Conservation (phyloP, 2,888 invertebrate species). For the Eupsilia transversa region DNA sequence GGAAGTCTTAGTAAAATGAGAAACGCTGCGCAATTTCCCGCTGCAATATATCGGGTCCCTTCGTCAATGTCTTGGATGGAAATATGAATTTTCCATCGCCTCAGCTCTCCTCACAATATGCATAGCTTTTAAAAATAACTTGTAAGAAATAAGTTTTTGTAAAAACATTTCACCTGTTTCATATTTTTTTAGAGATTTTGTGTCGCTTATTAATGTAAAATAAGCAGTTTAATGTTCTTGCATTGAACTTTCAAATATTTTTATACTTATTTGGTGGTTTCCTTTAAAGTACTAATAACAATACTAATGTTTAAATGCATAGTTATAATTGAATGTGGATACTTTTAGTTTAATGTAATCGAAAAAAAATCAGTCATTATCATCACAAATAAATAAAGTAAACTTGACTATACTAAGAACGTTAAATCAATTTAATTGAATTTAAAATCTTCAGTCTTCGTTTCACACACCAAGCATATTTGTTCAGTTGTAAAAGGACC, state of each 20-base stretch:
- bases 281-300: neutral
- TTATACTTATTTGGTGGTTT: no score
- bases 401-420: neutral
- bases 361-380: neutral
- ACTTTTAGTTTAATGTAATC: neutral
- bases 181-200: neutral
- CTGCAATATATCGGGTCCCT: conserved; percentile 53
- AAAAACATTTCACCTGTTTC: neutral
- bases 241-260: neutral
- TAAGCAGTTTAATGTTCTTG: neutral
- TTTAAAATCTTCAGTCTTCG: conserved; percentile 45
- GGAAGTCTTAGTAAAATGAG: conserved; percentile 24
- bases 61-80: conserved; percentile 53
- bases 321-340: neutral
- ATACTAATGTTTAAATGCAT: neutral
- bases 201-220: neutral
- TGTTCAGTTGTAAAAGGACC: conserved; percentile 73
- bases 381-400: neutral
- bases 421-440: conserved; percentile 26
- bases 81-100: conserved; percentile 54
- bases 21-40: conserved; percentile 39
- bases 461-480: conserved; percentile 65
- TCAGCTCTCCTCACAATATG: conserved; percentile 5
- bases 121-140: conserved; percentile 11
- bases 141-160: neutral